phyloP scores from a whole-genome alignment of 2,888 invertebrate species.

The Leptopilina myrica region DNA sequence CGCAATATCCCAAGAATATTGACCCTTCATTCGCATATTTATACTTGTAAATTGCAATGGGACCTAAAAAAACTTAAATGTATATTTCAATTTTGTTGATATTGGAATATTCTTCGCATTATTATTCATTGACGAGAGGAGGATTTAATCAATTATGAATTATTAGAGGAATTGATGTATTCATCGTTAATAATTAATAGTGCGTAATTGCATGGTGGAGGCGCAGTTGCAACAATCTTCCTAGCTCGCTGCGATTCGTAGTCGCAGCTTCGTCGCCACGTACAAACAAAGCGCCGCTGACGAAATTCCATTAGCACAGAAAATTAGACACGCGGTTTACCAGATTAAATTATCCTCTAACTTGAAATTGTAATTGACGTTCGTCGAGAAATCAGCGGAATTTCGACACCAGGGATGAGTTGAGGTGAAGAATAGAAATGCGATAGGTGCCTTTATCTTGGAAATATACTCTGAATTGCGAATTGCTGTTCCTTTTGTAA shows the following conservation, averaged over 20 bases:
- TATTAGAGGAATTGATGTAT: neutral
- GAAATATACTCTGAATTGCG: neutral
- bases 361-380: conserved; percentile 25
- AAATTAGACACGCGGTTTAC: conserved; percentile 32
- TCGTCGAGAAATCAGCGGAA: conserved; percentile 9
- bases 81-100: too few species aligned
- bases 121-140: neutral
- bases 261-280: neutral
- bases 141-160: neutral
- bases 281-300: conserved; percentile 19
- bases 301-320: conserved; percentile 11
- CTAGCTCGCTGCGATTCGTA: conserved; percentile 3
- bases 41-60: too few species aligned
- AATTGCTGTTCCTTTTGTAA: too few species aligned
- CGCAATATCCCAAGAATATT: neutral
- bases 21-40: neutral
- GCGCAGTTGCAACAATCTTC: neutral
- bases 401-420: neutral
- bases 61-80: too few species aligned
- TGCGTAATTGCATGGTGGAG: neutral
- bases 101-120: neutral
- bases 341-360: conserved; percentile 7
- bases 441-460: neutral
- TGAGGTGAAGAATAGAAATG: neutral
- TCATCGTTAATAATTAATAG: conserved; percentile 19